phyloP scores from a whole-genome alignment of 2,888 invertebrate genomes.

The Melikaiella ostensackeni region DNA sequence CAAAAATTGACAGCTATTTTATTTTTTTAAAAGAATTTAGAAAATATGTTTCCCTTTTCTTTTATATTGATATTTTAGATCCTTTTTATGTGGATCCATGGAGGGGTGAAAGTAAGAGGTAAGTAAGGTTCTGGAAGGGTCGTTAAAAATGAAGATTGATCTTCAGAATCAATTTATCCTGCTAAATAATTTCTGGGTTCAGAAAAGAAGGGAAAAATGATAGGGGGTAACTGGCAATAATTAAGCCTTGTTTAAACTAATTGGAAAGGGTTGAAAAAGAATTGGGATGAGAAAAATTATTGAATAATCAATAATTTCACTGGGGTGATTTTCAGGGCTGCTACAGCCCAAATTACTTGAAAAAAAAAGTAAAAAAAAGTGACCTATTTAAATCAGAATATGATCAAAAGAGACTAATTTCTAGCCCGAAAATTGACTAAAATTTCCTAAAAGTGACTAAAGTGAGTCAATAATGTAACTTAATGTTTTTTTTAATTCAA shows the following conservation, averaged over 20 bases:
- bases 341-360: no score
- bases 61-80: neutral
- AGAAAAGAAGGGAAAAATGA: neutral
- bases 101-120: neutral
- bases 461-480: no score
- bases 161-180: neutral
- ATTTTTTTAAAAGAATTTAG: no score
- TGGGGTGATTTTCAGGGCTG: neutral
- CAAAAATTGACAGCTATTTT: neutral
- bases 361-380: no score
- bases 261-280: constrained; percentile 2
- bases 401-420: no score
- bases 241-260: constrained; percentile 1
- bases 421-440: no score
- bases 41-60: neutral
- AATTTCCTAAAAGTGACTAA: no score
- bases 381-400: no score
- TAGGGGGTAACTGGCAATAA: neutral
- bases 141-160: constrained; percentile 3
- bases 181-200: neutral
- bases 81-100: neutral
- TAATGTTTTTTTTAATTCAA: no score
- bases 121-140: neutral
- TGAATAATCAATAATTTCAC: neutral
- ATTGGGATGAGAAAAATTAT: neutral